These are phyloP conservation scores for Nerophis lumbriciformis DNA, from an alignment of 2,113 vertebrate species.

Conservation along the genomic window DNA sequence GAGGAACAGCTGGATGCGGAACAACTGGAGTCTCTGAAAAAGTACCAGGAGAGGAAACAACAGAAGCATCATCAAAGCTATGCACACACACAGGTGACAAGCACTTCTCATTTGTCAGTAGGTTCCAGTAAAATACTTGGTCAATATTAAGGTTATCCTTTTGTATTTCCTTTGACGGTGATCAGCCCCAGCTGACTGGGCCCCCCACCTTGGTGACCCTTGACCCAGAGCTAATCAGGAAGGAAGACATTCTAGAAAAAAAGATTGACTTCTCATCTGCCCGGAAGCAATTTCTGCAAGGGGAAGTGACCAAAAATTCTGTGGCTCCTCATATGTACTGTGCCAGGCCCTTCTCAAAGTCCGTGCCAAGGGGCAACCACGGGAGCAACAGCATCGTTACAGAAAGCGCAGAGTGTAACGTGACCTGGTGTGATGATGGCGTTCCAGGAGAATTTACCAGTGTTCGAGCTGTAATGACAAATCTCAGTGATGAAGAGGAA, in stretches of 20 bases:
- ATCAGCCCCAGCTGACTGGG: constrained; percentile 48
- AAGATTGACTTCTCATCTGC: constrained; percentile 91
- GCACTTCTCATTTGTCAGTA: neutral
- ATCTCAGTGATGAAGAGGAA: constrained; percentile 85
- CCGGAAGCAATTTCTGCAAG: constrained; percentile 86
- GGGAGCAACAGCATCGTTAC: constrained; percentile 25
- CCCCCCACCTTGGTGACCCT: constrained; percentile 51
- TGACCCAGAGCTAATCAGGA: constrained; percentile 64
- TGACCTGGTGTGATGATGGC: constrained; percentile 78
- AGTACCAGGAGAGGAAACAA: constrained; percentile 92
- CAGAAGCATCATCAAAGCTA: constrained; percentile 55
- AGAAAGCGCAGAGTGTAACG: constrained; percentile 67
- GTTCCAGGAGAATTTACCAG: constrained; percentile 79
- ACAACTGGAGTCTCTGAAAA: constrained; percentile 86
- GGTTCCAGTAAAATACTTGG: neutral
- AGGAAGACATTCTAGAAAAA: constrained; percentile 85
- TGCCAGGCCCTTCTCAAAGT: constrained; percentile 85
- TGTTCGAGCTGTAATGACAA: constrained; percentile 81
- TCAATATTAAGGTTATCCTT: neutral
- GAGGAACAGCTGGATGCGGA: constrained; percentile 91
- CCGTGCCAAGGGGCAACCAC: constrained; percentile 20
- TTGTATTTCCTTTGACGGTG: neutral
- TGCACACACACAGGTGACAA: constrained; percentile 47
- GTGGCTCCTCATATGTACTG: constrained; percentile 82
- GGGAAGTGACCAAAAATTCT: constrained; percentile 69